Evolutionary conservation across 2,797 vertebrate species (phyloP), one percentile per base, ranked within the genome.

Genomic region (Phrynocephalus guinanensis): DNA sequence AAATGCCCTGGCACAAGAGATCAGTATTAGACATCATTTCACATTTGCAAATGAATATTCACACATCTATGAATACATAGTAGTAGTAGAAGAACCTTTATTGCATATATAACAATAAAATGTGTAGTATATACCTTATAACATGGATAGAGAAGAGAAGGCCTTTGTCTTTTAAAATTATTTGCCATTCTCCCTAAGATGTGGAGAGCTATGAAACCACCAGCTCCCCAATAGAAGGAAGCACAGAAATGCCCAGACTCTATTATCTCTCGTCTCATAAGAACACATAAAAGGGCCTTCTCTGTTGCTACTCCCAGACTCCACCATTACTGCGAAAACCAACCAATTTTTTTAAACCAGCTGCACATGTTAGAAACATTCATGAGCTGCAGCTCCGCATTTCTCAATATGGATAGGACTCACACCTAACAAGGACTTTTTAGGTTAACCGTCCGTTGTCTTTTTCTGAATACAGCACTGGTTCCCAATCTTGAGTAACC

Each of bases 1-100:
- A 95, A 89, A 99, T 94, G 26, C 98, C 97, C 99, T 99, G 95
- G 86, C 56, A 91, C 73, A 44, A 92, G 82, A 66, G 56, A 92
- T 5, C 81, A 88, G 66, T 26, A 92, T 84, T 77, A 83, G 8
- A 87, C 82, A 79, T 89, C 8, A 7, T 20, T n/a, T 24, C 77
- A 24, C 16, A 22, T 48, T 26, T 82, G 68, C 22, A 71, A 89
- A 71, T 80, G 11, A 76, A 44, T 63, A 79, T 71, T 83, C n/a
- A 68, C 33, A 84, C 67, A 3, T 60, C 28, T 30, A 20, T 67
- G n/a, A 56, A 18, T 18, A 79, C 38, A 44, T 44, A 44, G 38
- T 44, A 44, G 38, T 44, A 44, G 38, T 44, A 44, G 38, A 44
- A 44, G 33, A 44, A 44, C 38, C 3, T 44, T 44, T 44, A 44